Evolutionary conservation across 2,113 vertebrate species (phyloP), one percentile per base, ranked within the genome.

Genomic region (Aegotheles bennettii): DNA sequence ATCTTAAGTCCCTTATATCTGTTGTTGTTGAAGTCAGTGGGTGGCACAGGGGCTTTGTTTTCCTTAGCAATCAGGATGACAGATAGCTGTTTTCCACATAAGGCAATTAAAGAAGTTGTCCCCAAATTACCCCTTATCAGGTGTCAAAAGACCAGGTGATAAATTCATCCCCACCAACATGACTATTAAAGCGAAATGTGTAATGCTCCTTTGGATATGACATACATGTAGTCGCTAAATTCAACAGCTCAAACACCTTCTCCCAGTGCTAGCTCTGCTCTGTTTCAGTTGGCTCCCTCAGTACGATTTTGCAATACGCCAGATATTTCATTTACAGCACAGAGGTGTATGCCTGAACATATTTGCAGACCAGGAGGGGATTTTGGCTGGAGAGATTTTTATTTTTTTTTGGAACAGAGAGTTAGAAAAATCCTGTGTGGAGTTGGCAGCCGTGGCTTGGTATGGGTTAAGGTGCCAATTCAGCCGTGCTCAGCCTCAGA

Each of bases 281-380:
- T 16, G 47, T 94, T 96, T 93, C 93, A 96, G 92, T 94, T 97
- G 95, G 94, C 94, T 93, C 90, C 85, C 56, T 48, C 85, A 40
- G 59, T 38, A 51, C 0, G 0, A 54, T 68, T 91, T 56, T 84
- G 79, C 67, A 91, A 67, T n/a, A n/a, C 35, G 8, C 82, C 94
- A 96, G 93, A 93, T 91, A 95, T 38, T 94, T 80, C 87, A 73
- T 94, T 95, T 96, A 91, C 91, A 94, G 87, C 82, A 67, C 87
- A 95, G 94, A 97, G 87, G 87, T 95, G 94, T 95, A 43, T 77
- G 94, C 79, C 79, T 90, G 94, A 95, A 91, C 95, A 88, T 93
- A 95, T 95, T 94, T 94, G 79, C 90, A 93, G 92, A 71, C 94
- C 93, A 95, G 95, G 94, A 94, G 95, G 93, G 64, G 56, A 90